Percentiles rank a stretch among this genome's conserved stretches.
Conservation (phyloP, 2,888 invertebrate genomes). For the Eupelmus urozonus region DNA sequence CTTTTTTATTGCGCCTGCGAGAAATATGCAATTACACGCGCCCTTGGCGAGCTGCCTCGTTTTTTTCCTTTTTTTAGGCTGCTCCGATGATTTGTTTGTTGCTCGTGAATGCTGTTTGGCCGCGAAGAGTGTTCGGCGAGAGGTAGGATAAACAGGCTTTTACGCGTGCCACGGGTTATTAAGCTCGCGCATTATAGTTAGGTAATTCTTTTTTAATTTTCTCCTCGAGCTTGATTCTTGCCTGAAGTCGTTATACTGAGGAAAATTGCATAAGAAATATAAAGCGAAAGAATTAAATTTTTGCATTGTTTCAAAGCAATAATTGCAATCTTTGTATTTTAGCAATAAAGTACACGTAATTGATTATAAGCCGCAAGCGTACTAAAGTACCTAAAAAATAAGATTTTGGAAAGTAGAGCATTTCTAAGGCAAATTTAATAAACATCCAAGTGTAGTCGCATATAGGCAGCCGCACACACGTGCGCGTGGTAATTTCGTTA, state of each 20-base stretch:
- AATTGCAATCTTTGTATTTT: no score
- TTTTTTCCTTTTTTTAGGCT: neutral
- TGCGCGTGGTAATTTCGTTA: slow-evolving; percentile 29
- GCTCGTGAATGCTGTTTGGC: neutral
- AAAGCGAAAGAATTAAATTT: no score
- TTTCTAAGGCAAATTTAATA: neutral
- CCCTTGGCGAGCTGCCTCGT: neutral
- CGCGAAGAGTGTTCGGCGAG: neutral
- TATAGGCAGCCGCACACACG: neutral
- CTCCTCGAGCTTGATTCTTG: no score
- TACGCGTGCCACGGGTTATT: neutral
- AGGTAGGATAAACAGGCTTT: neutral
- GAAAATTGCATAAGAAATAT: no score
- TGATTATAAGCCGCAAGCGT: no score
- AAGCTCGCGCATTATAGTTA: neutral
- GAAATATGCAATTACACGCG: slow-evolving; percentile 38
- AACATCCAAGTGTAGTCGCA: no score
- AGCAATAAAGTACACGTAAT: no score
- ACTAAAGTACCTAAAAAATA: no score
- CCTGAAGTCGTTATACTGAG: no score
- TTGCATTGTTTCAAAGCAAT: no score
- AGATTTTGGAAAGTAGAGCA: no score
- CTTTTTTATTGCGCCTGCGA: slow-evolving; percentile 10
- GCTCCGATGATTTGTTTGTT: slow-evolving; percentile 21
- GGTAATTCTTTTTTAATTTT: no score